phyloP scores from a whole-genome alignment of 1,140 invertebrate genomes.

The Plectrocnemia conspersa region DNA sequence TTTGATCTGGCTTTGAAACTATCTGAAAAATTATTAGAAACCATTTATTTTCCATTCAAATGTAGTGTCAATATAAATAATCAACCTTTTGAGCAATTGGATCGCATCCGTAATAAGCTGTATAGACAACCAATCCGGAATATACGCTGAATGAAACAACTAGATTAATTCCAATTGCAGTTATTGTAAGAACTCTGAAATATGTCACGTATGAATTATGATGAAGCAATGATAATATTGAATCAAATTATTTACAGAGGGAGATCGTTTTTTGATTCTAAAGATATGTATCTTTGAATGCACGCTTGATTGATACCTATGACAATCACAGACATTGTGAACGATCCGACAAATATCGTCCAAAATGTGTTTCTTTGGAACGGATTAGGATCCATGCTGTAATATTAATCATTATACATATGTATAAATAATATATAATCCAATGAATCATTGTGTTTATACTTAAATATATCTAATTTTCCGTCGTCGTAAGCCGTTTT shows the following conservation, averaged over 20 bases:
- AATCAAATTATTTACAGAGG: no score
- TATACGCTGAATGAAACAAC: slow-evolving; percentile 54
- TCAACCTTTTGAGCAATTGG: slow-evolving; percentile 58
- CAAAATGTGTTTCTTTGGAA: slow-evolving; percentile 67
- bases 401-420: neutral
- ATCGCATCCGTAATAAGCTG: slow-evolving; percentile 69
- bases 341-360: slow-evolving; percentile 64
- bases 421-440: neutral
- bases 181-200: slow-evolving; percentile 23
- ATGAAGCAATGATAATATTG: no score
- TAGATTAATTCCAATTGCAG: slow-evolving; percentile 44
- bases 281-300: slow-evolving; percentile 57
- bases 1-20: slow-evolving; percentile 49
- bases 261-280: slow-evolving; percentile 41
- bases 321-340: slow-evolving; percentile 60
- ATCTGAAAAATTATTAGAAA: slow-evolving; percentile 36
- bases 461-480: slow-evolving; percentile 49
- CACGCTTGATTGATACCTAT: slow-evolving; percentile 51
- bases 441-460: neutral
- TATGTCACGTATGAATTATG: neutral
- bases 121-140: slow-evolving; percentile 66
- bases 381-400: slow-evolving; percentile 61
- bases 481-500: slow-evolving; percentile 52
- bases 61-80: neutral
- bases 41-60: neutral